Conservation (phyloP, 2,888 invertebrate species). For the Actias luna region DNA sequence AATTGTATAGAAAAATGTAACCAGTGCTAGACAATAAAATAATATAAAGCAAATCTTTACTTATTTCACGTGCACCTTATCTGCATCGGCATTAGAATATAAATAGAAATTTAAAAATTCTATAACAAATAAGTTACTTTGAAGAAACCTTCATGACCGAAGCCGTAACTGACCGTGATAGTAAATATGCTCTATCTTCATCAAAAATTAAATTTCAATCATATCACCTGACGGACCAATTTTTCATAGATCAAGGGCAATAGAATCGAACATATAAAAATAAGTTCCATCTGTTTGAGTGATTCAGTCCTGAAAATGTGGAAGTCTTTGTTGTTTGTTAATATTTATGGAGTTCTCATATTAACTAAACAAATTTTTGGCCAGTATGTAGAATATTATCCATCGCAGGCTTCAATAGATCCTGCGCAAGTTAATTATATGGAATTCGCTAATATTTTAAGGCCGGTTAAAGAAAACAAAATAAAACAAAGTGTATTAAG, state of each 20-base stretch:
- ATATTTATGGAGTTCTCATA: constrained; percentile 17
- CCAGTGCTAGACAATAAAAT: constrained; percentile 68
- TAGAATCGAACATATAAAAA: constrained; percentile 50
- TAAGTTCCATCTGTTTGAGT: constrained; percentile 15
- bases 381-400: constrained; percentile 59
- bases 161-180: constrained; percentile 33
- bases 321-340: background rate
- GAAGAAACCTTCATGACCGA: background rate
- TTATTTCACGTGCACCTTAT: constrained; percentile 12
- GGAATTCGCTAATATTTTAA: background rate
- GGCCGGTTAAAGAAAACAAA: background rate
- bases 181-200: constrained; percentile 48
- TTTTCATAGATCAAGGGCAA: constrained; percentile 56
- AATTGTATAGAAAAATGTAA: constrained; percentile 43
- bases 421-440: constrained; percentile 25
- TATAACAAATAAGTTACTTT: background rate
- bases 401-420: constrained; percentile 32
- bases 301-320: constrained; percentile 13
- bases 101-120: background rate
- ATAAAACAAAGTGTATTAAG: constrained; percentile 6
- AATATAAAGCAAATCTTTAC: constrained; percentile 43
- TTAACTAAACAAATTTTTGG: constrained; percentile 25
- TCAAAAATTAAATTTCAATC: constrained; percentile 77
- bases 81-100: background rate
- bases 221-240: constrained; percentile 68